Evolutionary conservation across 1,140 invertebrate species (phyloP), one percentile per base, ranked within the genome.

Genomic region (Zaprionus taronus): DNA sequence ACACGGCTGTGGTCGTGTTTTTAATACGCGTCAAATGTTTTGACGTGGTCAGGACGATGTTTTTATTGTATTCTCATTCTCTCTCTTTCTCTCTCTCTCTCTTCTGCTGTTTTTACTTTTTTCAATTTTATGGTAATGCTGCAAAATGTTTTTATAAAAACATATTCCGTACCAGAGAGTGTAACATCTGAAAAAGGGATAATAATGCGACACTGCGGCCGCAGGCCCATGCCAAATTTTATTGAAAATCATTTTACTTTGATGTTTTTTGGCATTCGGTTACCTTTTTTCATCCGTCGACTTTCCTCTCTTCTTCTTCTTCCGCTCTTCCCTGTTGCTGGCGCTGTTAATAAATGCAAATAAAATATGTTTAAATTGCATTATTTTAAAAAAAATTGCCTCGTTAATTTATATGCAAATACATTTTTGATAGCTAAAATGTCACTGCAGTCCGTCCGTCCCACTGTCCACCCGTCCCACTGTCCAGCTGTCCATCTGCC

Each of bases 331-430:
- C 41, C n/a, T 24, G 69, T 47, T 51, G 49, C 20, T 68, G 31
- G 49, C 55, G 44, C 51, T 49, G 73, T 89, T 89, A 90, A 90
- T 89, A 89, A 89, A 89, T 89, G 84, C 84, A 89, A 90, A 87
- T 87, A 87, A 89, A 90, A 89, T 89, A 89, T 89, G 84, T 84
- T 89, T 89, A 89, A 89, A 89, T 89, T 89, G 84, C 84, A 80
- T 89, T 85, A 89, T 90, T 81, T 79, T 81, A 89, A 89, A 77
- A 77, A 87, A 87, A 83, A 75, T 69, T 61, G 85, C 60, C 70
- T 90, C 85, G 85, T 89, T 89, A 89, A 89, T 89, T 90, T 89
- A 89, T 90, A 89, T 89, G 84, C 84, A 89, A 89, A 89, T 89
- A 89, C 81, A 84, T 84, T 80, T 89, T 89, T 89, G 85, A 89